These are phyloP conservation scores for Drosophila planitibia DNA, from an alignment of 2,888 invertebrate genomes.

Conservation along the genomic window DNA sequence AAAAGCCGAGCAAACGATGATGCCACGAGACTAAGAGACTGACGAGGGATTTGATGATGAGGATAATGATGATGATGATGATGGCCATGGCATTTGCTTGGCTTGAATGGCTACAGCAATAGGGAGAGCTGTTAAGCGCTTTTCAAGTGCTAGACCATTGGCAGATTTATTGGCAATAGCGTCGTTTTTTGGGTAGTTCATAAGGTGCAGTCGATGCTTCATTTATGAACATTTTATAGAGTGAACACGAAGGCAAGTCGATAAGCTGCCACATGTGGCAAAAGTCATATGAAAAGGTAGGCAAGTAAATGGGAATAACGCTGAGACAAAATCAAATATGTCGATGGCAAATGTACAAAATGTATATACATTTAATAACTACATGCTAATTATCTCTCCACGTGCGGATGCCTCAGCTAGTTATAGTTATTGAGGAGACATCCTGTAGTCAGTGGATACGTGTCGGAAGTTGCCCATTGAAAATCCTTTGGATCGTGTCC, in stretches of 20 bases:
- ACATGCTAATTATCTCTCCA: constrained; percentile 43
- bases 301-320: neutral
- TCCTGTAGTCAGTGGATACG: constrained; percentile 20
- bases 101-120: constrained; percentile 14
- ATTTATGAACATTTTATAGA: constrained; percentile 46
- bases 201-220: constrained; percentile 37
- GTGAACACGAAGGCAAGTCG: neutral
- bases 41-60: constrained; percentile 53
- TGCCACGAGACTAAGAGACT: constrained; percentile 38
- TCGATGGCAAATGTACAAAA: neutral
- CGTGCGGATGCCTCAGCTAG: constrained; percentile 24
- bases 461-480: constrained; percentile 42
- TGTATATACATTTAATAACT: constrained; percentile 10
- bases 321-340: neutral
- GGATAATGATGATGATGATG: constrained; percentile 9
- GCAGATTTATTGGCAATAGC: constrained; percentile 31
- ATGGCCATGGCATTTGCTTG: constrained; percentile 36
- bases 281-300: neutral
- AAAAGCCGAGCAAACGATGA: constrained; percentile 31
- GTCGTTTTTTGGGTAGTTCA: constrained; percentile 26
- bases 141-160: constrained; percentile 44
- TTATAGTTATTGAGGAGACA: constrained; percentile 41
- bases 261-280: constrained; percentile 10
- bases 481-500: constrained; percentile 23
- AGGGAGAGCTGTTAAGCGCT: constrained; percentile 48